Evolutionary conservation across 1,140 invertebrate species (phyloP).

Genomic region (Conus ventricosus): DNA sequence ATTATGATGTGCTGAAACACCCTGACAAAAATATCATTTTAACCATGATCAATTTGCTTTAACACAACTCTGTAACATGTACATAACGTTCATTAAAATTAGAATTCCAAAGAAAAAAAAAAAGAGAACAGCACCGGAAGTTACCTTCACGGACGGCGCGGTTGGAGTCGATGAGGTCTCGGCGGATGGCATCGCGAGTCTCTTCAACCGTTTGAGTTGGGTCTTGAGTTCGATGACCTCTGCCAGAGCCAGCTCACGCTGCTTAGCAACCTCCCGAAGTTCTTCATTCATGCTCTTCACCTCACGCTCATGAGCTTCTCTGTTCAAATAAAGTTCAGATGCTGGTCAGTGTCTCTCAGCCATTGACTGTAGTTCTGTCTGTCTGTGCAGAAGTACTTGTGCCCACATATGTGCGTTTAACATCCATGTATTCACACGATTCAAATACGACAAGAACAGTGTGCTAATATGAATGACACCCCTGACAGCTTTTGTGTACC

Average conservation of each 20-base stretch:
- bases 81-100: too few species aligned
- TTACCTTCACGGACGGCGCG: constrained; percentile 86
- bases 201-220: constrained; percentile 76
- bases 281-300: constrained; percentile 73
- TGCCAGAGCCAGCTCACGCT: constrained; percentile 69
- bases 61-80: too few species aligned
- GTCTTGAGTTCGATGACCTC: constrained; percentile 75
- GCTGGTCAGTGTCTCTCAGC: neutral
- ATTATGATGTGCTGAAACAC: too few species aligned
- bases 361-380: too few species aligned
- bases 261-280: constrained; percentile 65
- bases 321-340: constrained; percentile 32
- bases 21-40: too few species aligned
- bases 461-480: too few species aligned
- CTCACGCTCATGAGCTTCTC: constrained; percentile 71
- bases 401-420: too few species aligned
- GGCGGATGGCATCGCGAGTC: constrained; percentile 78
- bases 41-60: too few species aligned
- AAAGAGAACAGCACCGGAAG: neutral
- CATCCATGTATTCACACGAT: neutral
- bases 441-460: neutral
- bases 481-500: too few species aligned
- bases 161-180: constrained; percentile 88
- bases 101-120: too few species aligned
- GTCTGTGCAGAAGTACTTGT: too few species aligned